Percentiles rank a stretch among this genome's conserved stretches.
Conservation (phyloP, 2,888 invertebrate species). For the Eupithecia inturbata region DNA sequence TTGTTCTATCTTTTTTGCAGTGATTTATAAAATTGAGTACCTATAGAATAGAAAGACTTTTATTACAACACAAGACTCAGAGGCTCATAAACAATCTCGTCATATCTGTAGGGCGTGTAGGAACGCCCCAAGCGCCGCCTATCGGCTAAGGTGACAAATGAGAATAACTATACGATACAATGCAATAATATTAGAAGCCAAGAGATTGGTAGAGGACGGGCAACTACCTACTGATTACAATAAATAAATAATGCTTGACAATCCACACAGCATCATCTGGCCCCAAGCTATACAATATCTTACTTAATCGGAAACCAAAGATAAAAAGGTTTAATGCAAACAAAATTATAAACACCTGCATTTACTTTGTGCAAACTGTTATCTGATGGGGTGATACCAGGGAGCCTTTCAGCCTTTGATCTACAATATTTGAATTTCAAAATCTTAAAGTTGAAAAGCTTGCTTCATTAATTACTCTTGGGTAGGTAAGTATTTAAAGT, state of each 20-base stretch:
- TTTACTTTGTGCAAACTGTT: not conserved
- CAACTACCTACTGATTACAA: not conserved
- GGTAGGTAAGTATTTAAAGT: too few relatives aligned
- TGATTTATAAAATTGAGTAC: not conserved
- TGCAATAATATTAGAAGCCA: not conserved
- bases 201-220: not conserved
- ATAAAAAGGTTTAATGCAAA: not conserved
- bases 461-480: not conserved
- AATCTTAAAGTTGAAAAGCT: not conserved
- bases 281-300: too few relatives aligned
- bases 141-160: conserved; percentile 1
- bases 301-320: not conserved
- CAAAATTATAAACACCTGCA: not conserved
- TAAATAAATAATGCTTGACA: not conserved
- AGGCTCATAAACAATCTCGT: not conserved
- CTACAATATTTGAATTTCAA: not conserved
- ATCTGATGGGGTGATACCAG: not conserved
- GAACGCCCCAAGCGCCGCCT: conserved; percentile 5
- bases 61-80: not conserved
- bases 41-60: not conserved
- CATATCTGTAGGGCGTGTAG: not conserved
- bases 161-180: not conserved
- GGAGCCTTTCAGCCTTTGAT: not conserved
- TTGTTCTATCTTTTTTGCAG: not conserved
- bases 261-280: not conserved